Base-by-base conservation (phyloP, 2,113 vertebrate species). In the Clupea harengus region DNA sequence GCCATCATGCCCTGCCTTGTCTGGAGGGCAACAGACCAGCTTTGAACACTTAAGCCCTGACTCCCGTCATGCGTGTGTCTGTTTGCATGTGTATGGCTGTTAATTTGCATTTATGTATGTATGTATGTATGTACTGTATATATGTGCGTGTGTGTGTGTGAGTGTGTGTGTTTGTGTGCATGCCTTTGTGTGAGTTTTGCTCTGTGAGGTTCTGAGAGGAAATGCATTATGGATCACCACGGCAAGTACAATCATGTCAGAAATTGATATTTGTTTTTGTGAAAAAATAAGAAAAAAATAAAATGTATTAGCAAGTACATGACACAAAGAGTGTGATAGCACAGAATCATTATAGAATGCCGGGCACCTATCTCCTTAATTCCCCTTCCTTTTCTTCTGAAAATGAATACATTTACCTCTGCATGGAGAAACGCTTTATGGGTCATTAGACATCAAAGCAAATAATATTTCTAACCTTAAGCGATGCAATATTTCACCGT, bases 361-460 rank as follows among this genome's bases (percentile, higher is more conserved):
- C 15, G 52, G 1, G 17, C 52, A 17, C 52, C 11, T 54, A 54
- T 54, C 11, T 54, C 52, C 52, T 4, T 54, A 54, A 54, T 54
- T 54, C 52, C 52, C 15, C 9, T 54, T 54, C 15, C 50, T 45
- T 78, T 81, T 82, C 25, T 39, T 47, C 81, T 81, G 52, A 86
- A 88, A 87, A 54, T 81, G 86, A 87, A 89, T 87, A 84, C 78
- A 80, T 89, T 83, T 88, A 75, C 10, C 78, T 87, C 86, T 60
- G 89, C 83, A 80, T 85, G 85, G 64, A 81, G 83, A 54, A 81
- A 82, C 81, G 75, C 83, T 88, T 87, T 87, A 88, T 82, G 83
- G 86, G 84, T 89, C 85, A 88, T 89, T 89, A 90, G 86, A 88
- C 89, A 89, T 88, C 86, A 90, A 89, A 87, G 86, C 85, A 89